Percentiles rank a stretch among this genome's conserved stretches.
Evolutionary conservation across 1,140 invertebrate species (phyloP).

Genomic region (Cataglyphis hispanica): DNA sequence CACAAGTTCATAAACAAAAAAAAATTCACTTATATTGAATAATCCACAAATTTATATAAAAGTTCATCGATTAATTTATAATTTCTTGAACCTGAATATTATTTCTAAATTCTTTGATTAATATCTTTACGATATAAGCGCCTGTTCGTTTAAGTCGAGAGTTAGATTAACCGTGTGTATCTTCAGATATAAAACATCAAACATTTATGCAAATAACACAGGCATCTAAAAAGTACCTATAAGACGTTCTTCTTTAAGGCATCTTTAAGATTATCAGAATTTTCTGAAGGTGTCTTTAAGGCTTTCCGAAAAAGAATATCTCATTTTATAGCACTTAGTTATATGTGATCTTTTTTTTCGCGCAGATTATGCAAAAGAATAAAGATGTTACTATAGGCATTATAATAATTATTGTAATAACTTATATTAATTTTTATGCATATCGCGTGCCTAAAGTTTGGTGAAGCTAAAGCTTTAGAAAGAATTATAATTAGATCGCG

Average conservation of each 20-base stretch:
- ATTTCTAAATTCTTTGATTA: slow-evolving; percentile 24
- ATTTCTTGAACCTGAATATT: slow-evolving; percentile 19
- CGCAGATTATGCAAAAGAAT: slow-evolving; percentile 7
- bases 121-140: slow-evolving; percentile 31
- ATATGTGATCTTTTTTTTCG: neutral
- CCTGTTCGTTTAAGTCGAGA: slow-evolving; percentile 17
- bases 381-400: slow-evolving; percentile 25
- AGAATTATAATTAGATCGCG: slow-evolving; percentile 53
- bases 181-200: slow-evolving; percentile 29
- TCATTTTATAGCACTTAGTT: slow-evolving; percentile 19
- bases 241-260: slow-evolving; percentile 32
- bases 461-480: slow-evolving; percentile 40
- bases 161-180: slow-evolving; percentile 20
- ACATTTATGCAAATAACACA: slow-evolving; percentile 19
- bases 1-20: neutral
- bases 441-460: slow-evolving; percentile 49
- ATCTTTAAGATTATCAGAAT: slow-evolving; percentile 36
- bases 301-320: neutral
- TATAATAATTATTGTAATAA: slow-evolving; percentile 51
- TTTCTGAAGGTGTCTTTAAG: slow-evolving; percentile 8
- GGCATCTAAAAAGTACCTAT: slow-evolving; percentile 12
- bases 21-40: neutral
- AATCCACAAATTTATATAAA: neutral
- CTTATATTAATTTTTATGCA: slow-evolving; percentile 45
- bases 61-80: slow-evolving; percentile 18